Conservation (phyloP, 1,140 invertebrate genomes). For the Sesamia nonagrioides region DNA sequence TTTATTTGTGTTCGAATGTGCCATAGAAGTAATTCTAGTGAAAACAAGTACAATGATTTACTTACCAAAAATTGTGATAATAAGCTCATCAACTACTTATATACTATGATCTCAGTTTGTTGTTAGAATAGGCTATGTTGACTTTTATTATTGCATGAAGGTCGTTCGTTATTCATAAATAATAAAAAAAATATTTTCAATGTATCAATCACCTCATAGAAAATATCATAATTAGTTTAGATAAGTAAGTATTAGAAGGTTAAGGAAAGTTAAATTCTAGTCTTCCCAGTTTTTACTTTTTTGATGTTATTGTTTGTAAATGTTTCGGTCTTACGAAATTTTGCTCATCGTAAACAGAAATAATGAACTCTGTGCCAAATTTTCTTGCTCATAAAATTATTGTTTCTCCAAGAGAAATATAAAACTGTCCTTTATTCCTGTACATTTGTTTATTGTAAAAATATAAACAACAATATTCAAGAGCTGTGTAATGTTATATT, state of each 20-base stretch:
- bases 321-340: conserved; percentile 45
- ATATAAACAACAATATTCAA: not conserved
- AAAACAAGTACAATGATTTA: conserved; percentile 30
- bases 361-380: conserved; percentile 58
- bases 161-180: not conserved
- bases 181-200: conserved; percentile 13
- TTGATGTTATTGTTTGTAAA: conserved; percentile 18
- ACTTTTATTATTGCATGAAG: conserved; percentile 41
- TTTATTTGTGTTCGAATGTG: conserved; percentile 17
- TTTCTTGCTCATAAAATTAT: conserved; percentile 58
- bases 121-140: conserved; percentile 55
- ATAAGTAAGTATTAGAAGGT: not conserved
- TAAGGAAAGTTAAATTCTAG: conserved; percentile 12
- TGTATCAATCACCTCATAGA: conserved; percentile 42
- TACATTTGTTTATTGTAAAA: conserved; percentile 6
- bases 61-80: conserved; percentile 39
- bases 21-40: not conserved
- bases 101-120: conserved; percentile 61
- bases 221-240: not conserved
- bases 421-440: not conserved
- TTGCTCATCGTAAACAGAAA: conserved; percentile 31
- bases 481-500: conserved; percentile 25
- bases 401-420: conserved; percentile 55
- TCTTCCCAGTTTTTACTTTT: conserved; percentile 19
- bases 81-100: conserved; percentile 27